These are phyloP conservation scores for Eptesicus fuscus DNA, from an alignment of 2,113 vertebrate species.

Conservation along the genomic window DNA sequence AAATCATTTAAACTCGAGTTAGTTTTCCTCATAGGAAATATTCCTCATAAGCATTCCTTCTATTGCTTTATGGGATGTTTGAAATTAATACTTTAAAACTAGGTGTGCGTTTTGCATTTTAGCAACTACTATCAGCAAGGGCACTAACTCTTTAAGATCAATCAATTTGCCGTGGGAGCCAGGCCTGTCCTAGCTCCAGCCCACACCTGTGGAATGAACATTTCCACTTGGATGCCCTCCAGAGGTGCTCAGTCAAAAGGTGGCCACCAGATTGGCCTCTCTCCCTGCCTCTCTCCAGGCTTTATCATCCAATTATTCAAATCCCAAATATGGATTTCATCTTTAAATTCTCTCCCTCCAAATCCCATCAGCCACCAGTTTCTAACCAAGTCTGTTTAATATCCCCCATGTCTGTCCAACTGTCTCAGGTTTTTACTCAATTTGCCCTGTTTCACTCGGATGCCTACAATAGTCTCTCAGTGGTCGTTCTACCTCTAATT, in stretches of 20 bases:
- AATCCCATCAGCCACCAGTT: neutral
- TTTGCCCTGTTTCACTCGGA: neutral
- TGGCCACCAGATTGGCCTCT: neutral
- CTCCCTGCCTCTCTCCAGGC: too few relatives aligned
- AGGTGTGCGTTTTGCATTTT: neutral
- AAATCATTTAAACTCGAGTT: neutral
- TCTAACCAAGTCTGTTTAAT: neutral
- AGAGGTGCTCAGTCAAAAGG: neutral
- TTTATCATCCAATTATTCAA: neutral
- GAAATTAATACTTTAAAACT: slow-evolving; percentile 12
- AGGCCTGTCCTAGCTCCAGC: neutral
- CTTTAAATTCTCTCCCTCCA: neutral
- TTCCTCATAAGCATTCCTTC: neutral
- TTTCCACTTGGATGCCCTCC: neutral
- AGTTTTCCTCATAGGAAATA: neutral
- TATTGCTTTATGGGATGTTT: neutral
- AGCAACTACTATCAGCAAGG: neutral
- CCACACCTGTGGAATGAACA: neutral
- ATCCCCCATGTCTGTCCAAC: neutral
- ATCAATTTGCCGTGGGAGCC: neutral
- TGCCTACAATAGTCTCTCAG: neutral
- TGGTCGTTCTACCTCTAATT: neutral
- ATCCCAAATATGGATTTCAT: neutral
- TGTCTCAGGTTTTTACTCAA: neutral
- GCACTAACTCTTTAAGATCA: neutral